A percentile compares a stretch with the other conserved stretches of the same genome.
Conservation (phyloP, 2,888 invertebrate species). For the Apotomis capreana region DNA sequence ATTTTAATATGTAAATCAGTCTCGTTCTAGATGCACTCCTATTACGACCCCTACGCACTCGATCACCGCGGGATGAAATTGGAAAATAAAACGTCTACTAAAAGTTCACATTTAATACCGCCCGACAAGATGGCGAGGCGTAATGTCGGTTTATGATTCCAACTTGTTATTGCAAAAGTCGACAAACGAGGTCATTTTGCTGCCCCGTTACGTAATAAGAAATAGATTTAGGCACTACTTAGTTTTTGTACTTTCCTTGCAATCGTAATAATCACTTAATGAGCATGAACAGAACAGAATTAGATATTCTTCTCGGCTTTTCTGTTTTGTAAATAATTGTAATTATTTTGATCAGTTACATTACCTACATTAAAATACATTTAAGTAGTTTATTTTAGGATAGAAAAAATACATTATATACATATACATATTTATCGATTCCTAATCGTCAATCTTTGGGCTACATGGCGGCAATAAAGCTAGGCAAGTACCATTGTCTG, state of each 20-base stretch:
- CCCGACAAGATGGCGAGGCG: constrained; percentile 11
- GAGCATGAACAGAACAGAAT: too few species aligned
- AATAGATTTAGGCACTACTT: constrained; percentile 2
- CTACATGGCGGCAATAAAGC: constrained; percentile 37
- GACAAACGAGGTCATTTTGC: constrained; percentile 7
- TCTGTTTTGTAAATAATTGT: too few species aligned
- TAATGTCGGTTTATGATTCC: constrained; percentile 16
- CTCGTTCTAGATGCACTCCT: neutral
- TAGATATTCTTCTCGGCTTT: too few species aligned
- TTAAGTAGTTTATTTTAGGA: too few species aligned
- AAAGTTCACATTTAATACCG: constrained; percentile 5
- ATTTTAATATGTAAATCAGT: too few species aligned
- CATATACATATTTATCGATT: constrained; percentile 35
- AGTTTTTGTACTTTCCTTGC: neutral
- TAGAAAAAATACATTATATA: too few species aligned
- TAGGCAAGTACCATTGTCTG: constrained; percentile 35
- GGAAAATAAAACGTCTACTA: neutral
- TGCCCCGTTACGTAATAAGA: constrained; percentile 1
- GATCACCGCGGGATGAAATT: neutral
- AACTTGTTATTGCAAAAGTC: constrained; percentile 33
- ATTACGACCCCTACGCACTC: neutral
- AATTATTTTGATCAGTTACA: neutral
- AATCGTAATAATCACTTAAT: too few species aligned
- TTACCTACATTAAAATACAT: neutral
- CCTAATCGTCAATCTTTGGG: constrained; percentile 29